These are phyloP conservation scores for Sebastes itinus DNA, from an alignment of 2,797 vertebrate genomes.

Conservation along the genomic window DNA sequence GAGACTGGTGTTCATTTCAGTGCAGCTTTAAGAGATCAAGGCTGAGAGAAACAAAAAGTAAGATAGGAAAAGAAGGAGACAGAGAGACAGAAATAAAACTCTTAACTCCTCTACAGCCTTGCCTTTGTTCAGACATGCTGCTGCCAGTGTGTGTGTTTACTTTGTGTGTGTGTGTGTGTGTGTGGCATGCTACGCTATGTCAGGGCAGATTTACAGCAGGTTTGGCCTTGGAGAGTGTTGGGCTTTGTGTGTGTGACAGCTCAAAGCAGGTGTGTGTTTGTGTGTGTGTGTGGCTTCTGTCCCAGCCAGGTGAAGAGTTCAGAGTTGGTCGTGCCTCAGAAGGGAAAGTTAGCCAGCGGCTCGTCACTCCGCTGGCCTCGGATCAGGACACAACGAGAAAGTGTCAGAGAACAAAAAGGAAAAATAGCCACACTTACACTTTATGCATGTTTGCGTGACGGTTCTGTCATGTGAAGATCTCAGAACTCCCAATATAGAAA, in stretches of 20 bases:
- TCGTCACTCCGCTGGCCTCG: constrained; percentile 8
- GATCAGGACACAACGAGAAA: constrained; percentile 25
- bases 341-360: constrained; percentile 73
- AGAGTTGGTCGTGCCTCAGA: constrained; percentile 57
- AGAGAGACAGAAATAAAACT: constrained; percentile 37
- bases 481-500: not conserved
- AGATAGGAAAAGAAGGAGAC: not conserved
- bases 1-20: not conserved
- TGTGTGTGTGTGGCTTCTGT: constrained; percentile 31
- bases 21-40: not conserved
- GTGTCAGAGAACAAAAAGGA: constrained; percentile 7
- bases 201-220: constrained; percentile 69
- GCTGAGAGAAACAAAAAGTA: not conserved
- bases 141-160: constrained; percentile 18
- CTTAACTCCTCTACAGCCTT: constrained; percentile 2
- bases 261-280: constrained; percentile 65
- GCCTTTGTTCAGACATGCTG: constrained; percentile 49
- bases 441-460: not conserved
- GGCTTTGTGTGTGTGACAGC: constrained; percentile 48
- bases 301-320: constrained; percentile 74
- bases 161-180: constrained; percentile 28
- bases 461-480: not conserved
- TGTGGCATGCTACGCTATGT: constrained; percentile 38
- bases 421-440: constrained; percentile 10
- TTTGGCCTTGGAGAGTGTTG: constrained; percentile 62